phyloP scores from a whole-genome alignment of 2,888 invertebrate genomes.

The Malthinus flaveolus region DNA sequence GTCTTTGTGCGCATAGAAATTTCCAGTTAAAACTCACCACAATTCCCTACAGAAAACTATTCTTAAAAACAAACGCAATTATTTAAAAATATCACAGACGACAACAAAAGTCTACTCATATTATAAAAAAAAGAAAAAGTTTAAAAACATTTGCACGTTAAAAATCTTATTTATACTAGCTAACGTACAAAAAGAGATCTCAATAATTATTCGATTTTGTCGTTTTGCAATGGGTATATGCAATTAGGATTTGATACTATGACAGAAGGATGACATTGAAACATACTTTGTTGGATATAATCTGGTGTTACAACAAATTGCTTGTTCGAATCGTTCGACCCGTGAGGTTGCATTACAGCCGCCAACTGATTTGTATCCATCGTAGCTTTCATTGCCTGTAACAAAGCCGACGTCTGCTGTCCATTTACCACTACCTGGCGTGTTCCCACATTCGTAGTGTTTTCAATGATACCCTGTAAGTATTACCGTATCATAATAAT shows the following conservation, averaged over 20 bases:
- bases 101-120: constrained; percentile 16
- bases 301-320: constrained; percentile 89
- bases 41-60: no score
- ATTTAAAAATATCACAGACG: constrained; percentile 29
- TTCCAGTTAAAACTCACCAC: constrained; percentile 1
- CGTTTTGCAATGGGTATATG: constrained; percentile 56
- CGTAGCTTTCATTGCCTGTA: constrained; percentile 51
- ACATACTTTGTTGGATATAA: constrained; percentile 92
- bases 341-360: constrained; percentile 27
- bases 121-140: constrained; percentile 10
- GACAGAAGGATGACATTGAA: constrained; percentile 54
- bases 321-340: constrained; percentile 47
- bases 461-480: constrained; percentile 22
- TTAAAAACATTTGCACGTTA: constrained; percentile 29
- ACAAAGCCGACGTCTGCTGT: constrained; percentile 49
- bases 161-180: constrained; percentile 15
- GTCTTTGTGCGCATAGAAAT: no score
- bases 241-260: constrained; percentile 55
- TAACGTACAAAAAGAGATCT: constrained; percentile 16
- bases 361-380: constrained; percentile 40
- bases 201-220: constrained; percentile 33
- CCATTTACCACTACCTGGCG: constrained; percentile 53
- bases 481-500: not conserved
- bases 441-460: constrained; percentile 21
- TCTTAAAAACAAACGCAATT: constrained; percentile 9